Evolutionary conservation across 2,888 invertebrate species (phyloP), one percentile per base, ranked within the genome.

Genomic region (Tineola bisselliella): DNA sequence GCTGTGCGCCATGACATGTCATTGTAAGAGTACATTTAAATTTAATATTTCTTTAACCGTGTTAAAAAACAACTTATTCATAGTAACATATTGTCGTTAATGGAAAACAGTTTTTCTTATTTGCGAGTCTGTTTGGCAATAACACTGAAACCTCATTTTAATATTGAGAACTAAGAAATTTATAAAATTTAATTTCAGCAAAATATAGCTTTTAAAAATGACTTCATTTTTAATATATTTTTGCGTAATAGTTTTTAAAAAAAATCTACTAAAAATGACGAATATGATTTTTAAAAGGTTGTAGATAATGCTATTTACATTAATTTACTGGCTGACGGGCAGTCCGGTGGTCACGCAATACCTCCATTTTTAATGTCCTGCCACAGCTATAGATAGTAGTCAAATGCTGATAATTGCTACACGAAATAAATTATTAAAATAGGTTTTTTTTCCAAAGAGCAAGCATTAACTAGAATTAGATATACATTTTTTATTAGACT

Each of bases 61-160:
- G 54, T 54, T 25, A 54, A 48, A 54, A 54, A 54, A 54, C 54
- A 54, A 54, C 54, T 12, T 54, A 54, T 54, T 54, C 54, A 54
- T 25, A 1, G 19, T 54, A 54, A 25, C 54, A 54, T 11, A 54
- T 25, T 25, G 25, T 25, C 25, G 54, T 11, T 54, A 54, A 54
- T 54, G 54, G 25, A 54, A 54, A 54, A 54, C 54, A 18, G 54
- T 54, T 54, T 54, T 54, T 25, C 54, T 54, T 48, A 38, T 38
- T 38, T n/a, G 38, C 38, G 1, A 3, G 10, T n/a, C 38, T 38
- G 10, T 38, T 38, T 38, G 25, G 2, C 25, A 25, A 2, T 25
- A 25, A 4, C 25, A 25, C 25, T 25, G 6, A 25, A 25, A 25
- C 2, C 25, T 25, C 25, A 25, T 25, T 25, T 25, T 25, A 25